Evolutionary conservation across 2,797 vertebrate species (phyloP).

Genomic region (Gambelia wislizenii): DNA sequence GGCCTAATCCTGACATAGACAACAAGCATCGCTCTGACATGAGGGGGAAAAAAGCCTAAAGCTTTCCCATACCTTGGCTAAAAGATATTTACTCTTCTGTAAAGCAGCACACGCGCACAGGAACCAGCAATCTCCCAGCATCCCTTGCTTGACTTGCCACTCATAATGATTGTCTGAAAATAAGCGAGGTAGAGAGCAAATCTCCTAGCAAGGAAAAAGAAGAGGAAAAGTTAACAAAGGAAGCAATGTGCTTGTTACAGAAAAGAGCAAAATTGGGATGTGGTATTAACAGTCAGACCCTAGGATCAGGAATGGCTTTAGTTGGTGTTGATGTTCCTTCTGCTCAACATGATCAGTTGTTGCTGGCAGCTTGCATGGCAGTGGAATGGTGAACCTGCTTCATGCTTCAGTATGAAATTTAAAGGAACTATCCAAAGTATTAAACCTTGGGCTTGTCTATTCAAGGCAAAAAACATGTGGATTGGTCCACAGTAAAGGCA

Average conservation of each 20-base stretch:
- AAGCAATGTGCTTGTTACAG: background rate
- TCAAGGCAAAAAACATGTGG: too few relatives aligned
- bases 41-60: background rate
- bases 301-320: background rate
- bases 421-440: too few relatives aligned
- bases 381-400: too few relatives aligned
- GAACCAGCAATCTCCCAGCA: constrained; percentile 97
- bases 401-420: too few relatives aligned
- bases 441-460: too few relatives aligned
- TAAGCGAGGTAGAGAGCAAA: constrained; percentile 85
- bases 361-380: too few relatives aligned
- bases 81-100: constrained; percentile 85
- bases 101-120: constrained; percentile 92
- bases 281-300: too few relatives aligned
- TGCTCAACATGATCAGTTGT: background rate
- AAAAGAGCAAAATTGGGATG: too few relatives aligned
- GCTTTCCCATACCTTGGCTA: constrained; percentile 85
- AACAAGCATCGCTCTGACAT: background rate
- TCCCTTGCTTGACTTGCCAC: constrained; percentile 91
- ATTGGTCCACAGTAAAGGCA: too few relatives aligned
- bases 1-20: background rate
- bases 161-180: constrained; percentile 82
- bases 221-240: constrained; percentile 10
- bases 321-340: background rate
- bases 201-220: constrained; percentile 82